phyloP scores from a whole-genome alignment of 2,113 vertebrate species.

The Trinectes maculatus region DNA sequence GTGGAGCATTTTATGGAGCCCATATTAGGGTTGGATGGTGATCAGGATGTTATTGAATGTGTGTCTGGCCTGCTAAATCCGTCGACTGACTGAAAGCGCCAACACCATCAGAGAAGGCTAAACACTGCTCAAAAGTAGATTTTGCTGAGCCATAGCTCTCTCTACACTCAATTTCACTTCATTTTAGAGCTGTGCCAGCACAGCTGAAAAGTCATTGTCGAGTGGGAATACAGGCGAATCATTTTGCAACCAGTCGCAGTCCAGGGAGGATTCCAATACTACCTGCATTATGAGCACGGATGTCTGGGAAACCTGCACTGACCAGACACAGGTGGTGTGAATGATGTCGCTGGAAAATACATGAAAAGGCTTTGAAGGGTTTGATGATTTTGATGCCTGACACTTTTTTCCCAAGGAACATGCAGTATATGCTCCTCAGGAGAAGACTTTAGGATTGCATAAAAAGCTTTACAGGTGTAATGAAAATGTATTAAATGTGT shows the following conservation, averaged over 20 bases:
- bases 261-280: slow-evolving; percentile 37
- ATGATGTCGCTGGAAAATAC: slow-evolving; percentile 23
- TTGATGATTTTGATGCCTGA: too few species aligned
- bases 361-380: not conserved
- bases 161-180: slow-evolving; percentile 57
- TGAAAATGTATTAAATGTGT: not conserved
- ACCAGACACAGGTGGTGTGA: slow-evolving; percentile 39
- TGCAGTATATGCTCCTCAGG: not conserved
- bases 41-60: slow-evolving; percentile 69
- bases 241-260: slow-evolving; percentile 22
- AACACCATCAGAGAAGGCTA: slow-evolving; percentile 35
- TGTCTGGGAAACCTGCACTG: slow-evolving; percentile 35
- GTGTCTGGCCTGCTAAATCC: slow-evolving; percentile 60
- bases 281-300: slow-evolving; percentile 38
- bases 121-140: slow-evolving; percentile 57
- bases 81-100: slow-evolving; percentile 45
- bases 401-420: not conserved
- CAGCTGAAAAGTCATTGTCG: slow-evolving; percentile 54
- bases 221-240: slow-evolving; percentile 46
- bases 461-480: not conserved
- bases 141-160: slow-evolving; percentile 53
- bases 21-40: slow-evolving; percentile 67
- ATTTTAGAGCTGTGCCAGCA: slow-evolving; percentile 51
- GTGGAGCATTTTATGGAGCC: slow-evolving; percentile 60
- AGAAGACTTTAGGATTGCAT: not conserved